A percentile compares a stretch with the other conserved stretches of the same genome.
Conservation (phyloP, 2,888 invertebrate genomes). For the Caenorhabditis virilis region DNA sequence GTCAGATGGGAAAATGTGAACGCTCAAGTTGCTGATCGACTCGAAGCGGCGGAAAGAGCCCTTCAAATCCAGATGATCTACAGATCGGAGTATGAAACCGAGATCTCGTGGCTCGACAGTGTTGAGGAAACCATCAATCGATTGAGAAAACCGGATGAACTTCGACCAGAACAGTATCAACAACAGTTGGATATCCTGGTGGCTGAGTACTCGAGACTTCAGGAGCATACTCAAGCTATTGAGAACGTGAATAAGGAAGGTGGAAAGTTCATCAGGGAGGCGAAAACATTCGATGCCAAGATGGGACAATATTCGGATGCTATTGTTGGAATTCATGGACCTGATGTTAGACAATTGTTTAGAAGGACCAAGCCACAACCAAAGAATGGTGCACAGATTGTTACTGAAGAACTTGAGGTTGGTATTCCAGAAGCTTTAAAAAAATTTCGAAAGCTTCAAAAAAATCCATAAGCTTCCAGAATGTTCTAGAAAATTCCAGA, state of each 20-base stretch:
- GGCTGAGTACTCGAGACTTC: constrained; percentile 86
- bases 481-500: too few species aligned
- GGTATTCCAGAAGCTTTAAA: too few species aligned
- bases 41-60: constrained; percentile 87
- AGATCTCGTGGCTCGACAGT: constrained; percentile 68
- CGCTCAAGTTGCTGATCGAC: constrained; percentile 77
- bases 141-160: constrained; percentile 63
- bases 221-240: constrained; percentile 89
- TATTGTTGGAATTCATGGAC: constrained; percentile 72
- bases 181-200: constrained; percentile 65
- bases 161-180: constrained; percentile 67
- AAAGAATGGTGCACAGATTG: constrained; percentile 65
- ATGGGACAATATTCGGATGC: constrained; percentile 83
- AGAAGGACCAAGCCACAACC: constrained; percentile 64
- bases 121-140: constrained; percentile 68
- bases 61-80: constrained; percentile 88
- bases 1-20: constrained; percentile 90
- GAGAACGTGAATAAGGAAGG: constrained; percentile 94
- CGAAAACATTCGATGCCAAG: constrained; percentile 87
- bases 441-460: too few species aligned
- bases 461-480: too few species aligned
- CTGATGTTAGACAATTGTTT: constrained; percentile 52
- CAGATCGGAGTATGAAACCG: constrained; percentile 70
- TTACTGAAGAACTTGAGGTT: constrained; percentile 68
- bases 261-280: constrained; percentile 92